Base-by-base conservation (phyloP, 1,140 invertebrate species). In the Drosophila suzukii region DNA sequence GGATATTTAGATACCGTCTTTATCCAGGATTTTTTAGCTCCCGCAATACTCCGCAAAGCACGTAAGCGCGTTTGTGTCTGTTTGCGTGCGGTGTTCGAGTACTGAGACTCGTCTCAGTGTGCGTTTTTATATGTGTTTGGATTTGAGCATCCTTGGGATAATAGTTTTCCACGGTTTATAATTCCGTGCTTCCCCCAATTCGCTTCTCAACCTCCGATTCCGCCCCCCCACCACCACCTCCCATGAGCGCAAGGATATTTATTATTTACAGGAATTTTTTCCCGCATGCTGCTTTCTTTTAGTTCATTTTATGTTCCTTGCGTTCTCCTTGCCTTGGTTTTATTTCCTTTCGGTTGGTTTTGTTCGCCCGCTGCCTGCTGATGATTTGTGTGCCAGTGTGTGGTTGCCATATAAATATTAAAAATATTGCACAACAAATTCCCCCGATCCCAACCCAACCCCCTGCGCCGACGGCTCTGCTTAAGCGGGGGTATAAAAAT, bases 91-190 rank as follows among this genome's bases (percentile, higher is more conserved):
- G 36, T 38, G 24, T 49, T 27, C 41, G 50, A 70, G 36, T 66
- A 15, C 38, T 32, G 53, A 24, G 56, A 20, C 34, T 34, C 12
- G 58, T 49, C 13, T 36, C 10, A 44, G 34, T 73, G 54, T 59
- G 43, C 66, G 61, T 47, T 55, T 58, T 51, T 84, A 59, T 78
- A 46, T 83, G 71, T 83, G 66, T 88, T 80, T 88, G 83, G 79
- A 88, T 88, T 89, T 88, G 83, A 89, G 84, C 73, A 88, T 89
- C 84, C 84, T 84, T 88, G 84, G 84, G 77, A 80, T 88, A 88
- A 88, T 88, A 88, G 83, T 88, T 88, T 88, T 89, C 83, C 83
- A 88, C 84, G 84, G 84, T 89, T 88, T 88, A 88, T 88, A 88
- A 88, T 89, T 88, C 83, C 80, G 83, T 67, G 76, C 73, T 80